Conservation (phyloP, 2,797 vertebrate species). For the Esox masquinongy region DNA sequence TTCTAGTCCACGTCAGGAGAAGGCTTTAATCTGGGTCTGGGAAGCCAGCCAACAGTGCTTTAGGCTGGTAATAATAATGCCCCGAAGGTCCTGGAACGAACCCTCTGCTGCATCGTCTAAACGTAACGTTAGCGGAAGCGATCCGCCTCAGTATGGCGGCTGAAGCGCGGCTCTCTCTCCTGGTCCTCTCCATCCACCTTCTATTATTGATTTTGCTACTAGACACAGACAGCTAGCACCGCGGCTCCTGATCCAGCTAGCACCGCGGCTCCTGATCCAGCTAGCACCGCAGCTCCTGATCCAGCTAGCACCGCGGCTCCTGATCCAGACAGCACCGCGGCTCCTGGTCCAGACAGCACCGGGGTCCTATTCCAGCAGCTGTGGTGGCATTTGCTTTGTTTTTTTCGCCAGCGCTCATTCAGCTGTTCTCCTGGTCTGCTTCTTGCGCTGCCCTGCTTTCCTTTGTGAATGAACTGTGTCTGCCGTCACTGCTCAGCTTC, state of each 20-base stretch:
- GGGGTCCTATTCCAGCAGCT: not conserved
- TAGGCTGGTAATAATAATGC: not conserved
- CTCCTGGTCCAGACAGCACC: not conserved
- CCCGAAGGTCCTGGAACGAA: not conserved
- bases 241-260: not conserved
- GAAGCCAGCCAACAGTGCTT: not conserved
- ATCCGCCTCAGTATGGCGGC: not conserved
- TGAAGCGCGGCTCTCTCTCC: not conserved
- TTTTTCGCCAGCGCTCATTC: not conserved
- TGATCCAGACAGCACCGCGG: too few species aligned
- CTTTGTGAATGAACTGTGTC: constrained; percentile 6
- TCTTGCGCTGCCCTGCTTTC: not conserved
- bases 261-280: not conserved
- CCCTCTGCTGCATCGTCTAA: not conserved
- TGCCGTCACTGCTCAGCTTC: not conserved
- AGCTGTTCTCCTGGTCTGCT: not conserved
- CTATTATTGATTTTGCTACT: not conserved
- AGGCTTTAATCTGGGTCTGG: too few species aligned
- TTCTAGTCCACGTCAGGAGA: too few species aligned
- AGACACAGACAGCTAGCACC: not conserved
- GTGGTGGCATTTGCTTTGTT: not conserved
- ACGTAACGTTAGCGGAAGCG: not conserved
- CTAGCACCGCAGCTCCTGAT: not conserved
- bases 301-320: not conserved
- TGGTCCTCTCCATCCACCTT: not conserved